Evolutionary conservation across 2,797 vertebrate species (phyloP).

Genomic region (Austrolebias charrua): DNA sequence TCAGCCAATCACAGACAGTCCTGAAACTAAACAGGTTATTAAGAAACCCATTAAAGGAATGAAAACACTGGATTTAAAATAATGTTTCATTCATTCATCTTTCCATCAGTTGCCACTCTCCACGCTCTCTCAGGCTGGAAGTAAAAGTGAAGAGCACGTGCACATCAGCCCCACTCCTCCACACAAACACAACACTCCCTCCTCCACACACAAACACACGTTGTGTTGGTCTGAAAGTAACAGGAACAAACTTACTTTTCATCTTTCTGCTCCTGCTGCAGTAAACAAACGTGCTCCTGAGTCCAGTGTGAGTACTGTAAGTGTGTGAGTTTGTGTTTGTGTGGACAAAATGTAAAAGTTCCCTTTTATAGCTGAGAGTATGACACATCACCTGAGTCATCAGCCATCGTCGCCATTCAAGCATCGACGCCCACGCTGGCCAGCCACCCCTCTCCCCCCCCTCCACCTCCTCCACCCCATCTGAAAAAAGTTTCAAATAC

Average conservation of each 20-base stretch:
- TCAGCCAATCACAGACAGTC: slow-evolving; percentile 38
- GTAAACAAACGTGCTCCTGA: slow-evolving; percentile 57
- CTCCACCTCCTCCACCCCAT: background rate
- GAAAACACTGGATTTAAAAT: background rate
- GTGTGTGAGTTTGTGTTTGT: slow-evolving; percentile 59
- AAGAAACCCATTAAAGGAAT: slow-evolving; percentile 8
- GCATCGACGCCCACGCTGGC: slow-evolving; percentile 52
- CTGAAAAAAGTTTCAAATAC: slow-evolving; percentile 19
- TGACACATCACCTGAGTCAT: slow-evolving; percentile 82
- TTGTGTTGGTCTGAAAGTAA: slow-evolving; percentile 24
- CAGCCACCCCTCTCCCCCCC: slow-evolving; percentile 14
- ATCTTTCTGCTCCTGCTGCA: slow-evolving; percentile 52
- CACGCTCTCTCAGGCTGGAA: slow-evolving; percentile 11
- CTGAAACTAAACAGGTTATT: slow-evolving; percentile 19
- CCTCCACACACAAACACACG: slow-evolving; percentile 12
- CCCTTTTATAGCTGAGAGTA: slow-evolving; percentile 77
- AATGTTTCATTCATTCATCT: background rate
- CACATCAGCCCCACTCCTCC: background rate
- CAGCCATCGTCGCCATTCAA: slow-evolving; percentile 56
- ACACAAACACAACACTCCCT: slow-evolving; percentile 4
- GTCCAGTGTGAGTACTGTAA: slow-evolving; percentile 49
- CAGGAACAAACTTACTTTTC: slow-evolving; percentile 67
- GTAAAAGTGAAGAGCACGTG: slow-evolving; percentile 49
- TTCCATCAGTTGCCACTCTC: slow-evolving; percentile 5
- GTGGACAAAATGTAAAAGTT: slow-evolving; percentile 76